Percentiles rank a stretch among this genome's conserved stretches.
phyloP scores from a whole-genome alignment of 2,113 vertebrate genomes.

The Sceloporus tristichus region DNA sequence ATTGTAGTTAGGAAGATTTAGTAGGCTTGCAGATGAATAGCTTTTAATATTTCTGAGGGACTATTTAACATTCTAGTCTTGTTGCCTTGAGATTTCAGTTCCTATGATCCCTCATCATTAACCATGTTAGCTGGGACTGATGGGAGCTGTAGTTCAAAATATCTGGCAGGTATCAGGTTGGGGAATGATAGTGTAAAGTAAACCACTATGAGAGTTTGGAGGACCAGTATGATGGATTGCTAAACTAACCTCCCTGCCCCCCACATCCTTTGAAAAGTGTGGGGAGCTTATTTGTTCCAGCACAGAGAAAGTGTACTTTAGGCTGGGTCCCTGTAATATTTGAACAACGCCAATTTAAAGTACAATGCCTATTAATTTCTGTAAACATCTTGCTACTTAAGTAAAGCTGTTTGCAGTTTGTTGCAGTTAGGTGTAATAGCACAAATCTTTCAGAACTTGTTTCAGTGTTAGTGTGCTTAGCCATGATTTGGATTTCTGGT shows the following conservation, averaged over 20 bases:
- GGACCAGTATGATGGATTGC: slow-evolving; percentile 5
- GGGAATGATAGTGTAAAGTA: neutral
- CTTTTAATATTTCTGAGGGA: neutral
- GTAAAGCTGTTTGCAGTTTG: slow-evolving; percentile 2
- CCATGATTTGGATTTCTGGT: neutral
- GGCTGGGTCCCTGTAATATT: no score
- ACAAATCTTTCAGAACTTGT: neutral
- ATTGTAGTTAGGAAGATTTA: slow-evolving; percentile 1
- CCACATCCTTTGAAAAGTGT: neutral
- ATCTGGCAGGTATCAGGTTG: neutral
- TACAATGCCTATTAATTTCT: neutral
- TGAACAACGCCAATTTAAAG: neutral
- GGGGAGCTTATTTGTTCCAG: neutral
- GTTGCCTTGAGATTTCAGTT: neutral
- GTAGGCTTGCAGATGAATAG: slow-evolving; percentile 4
- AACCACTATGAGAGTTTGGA: no score
- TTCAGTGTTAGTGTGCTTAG: neutral
- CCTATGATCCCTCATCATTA: neutral
- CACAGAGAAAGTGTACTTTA: neutral
- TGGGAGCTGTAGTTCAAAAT: neutral
- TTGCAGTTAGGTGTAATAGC: neutral
- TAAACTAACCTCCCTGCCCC: neutral
- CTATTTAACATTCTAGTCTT: neutral
- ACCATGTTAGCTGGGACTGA: neutral
- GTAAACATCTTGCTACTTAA: neutral